phyloP scores from a whole-genome alignment of 2,888 invertebrate genomes.

The Elgonia sp. region DNA sequence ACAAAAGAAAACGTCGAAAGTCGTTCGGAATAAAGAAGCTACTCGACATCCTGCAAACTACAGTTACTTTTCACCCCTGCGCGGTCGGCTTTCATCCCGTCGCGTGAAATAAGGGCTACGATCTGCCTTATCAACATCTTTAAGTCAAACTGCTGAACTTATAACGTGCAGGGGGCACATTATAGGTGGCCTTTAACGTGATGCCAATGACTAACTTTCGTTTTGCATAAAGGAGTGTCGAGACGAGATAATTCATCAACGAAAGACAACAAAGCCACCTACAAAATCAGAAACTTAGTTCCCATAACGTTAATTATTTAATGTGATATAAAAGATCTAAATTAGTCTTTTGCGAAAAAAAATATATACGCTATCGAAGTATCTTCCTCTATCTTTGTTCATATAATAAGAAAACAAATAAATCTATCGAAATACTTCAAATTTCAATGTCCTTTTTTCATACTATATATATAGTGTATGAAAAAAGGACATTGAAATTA shows the following conservation, averaged over 20 bases:
- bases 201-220: slow-evolving; percentile 48
- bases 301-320: not conserved
- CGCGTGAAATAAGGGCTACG: slow-evolving; percentile 75
- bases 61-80: slow-evolving; percentile 69
- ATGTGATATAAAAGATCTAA: not conserved
- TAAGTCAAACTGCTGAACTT: slow-evolving; percentile 67
- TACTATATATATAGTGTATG: too few relatives aligned
- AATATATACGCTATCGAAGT: not conserved
- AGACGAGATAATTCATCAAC: slow-evolving; percentile 38
- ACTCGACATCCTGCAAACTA: slow-evolving; percentile 78
- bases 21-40: slow-evolving; percentile 82
- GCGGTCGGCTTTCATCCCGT: slow-evolving; percentile 47
- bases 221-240: slow-evolving; percentile 36
- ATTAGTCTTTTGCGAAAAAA: not conserved
- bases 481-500: too few relatives aligned
- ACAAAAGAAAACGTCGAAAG: slow-evolving; percentile 84
- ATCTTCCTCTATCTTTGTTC: too few relatives aligned
- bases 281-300: not conserved
- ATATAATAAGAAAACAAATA: too few relatives aligned
- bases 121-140: slow-evolving; percentile 86
- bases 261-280: slow-evolving; percentile 3
- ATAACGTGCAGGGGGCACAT: slow-evolving; percentile 45
- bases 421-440: too few relatives aligned
- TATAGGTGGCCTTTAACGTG: slow-evolving; percentile 51
- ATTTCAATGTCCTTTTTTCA: too few relatives aligned